Evolutionary conservation across 2,797 vertebrate species (phyloP).

Genomic region (Thaleichthys pacificus): DNA sequence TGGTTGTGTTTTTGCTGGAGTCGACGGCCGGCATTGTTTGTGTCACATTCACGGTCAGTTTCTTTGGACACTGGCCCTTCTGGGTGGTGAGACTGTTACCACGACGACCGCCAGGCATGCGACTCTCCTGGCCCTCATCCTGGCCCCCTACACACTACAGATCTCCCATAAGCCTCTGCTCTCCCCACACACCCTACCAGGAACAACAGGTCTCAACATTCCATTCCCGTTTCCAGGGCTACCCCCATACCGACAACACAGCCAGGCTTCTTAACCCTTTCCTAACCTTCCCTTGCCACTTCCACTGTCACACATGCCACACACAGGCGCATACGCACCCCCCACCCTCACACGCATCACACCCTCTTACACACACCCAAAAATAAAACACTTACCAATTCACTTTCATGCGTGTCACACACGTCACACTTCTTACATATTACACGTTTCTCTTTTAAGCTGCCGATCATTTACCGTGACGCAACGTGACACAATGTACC

Average conservation of each 20-base stretch:
- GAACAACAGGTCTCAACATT: constrained; percentile 81
- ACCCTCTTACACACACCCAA: neutral
- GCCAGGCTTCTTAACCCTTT: constrained; percentile 79
- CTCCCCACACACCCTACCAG: constrained; percentile 60
- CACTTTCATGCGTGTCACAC: constrained; percentile 24
- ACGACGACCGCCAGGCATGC: constrained; percentile 46
- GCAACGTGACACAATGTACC: too few species aligned
- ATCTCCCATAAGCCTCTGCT: constrained; percentile 67
- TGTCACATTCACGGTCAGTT: neutral
- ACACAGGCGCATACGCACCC: neutral
- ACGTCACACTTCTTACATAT: constrained; percentile 12
- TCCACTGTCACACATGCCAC: constrained; percentile 53
- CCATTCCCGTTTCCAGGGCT: constrained; percentile 77
- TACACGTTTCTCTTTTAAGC: neutral
- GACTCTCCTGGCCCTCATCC: constrained; percentile 35
- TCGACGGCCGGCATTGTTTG: neutral
- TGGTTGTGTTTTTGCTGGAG: constrained; percentile 3
- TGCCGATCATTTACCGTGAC: too few species aligned
- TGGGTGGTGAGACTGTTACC: constrained; percentile 42
- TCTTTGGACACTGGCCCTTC: constrained; percentile 14
- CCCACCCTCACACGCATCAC: neutral
- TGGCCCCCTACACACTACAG: constrained; percentile 51
- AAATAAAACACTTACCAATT: constrained; percentile 15
- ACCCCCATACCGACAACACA: constrained; percentile 76
- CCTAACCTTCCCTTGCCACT: constrained; percentile 69